Percentiles rank a stretch among this genome's conserved stretches.
phyloP scores from a whole-genome alignment of 1,140 invertebrate genomes.

The Listronotus bonariensis region DNA sequence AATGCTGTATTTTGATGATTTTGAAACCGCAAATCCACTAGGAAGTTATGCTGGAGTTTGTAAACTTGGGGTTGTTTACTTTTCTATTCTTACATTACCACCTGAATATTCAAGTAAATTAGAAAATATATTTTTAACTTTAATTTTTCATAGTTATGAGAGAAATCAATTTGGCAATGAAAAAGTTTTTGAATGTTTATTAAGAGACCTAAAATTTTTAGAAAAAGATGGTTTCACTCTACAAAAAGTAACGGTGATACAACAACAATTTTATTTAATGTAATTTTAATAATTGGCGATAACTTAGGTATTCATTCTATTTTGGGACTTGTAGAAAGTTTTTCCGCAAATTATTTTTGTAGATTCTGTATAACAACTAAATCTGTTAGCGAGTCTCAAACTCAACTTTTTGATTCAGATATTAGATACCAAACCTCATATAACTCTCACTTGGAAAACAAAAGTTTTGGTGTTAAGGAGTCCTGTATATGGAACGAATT shows the following conservation, averaged over 20 bases:
- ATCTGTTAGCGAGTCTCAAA: constrained; percentile 8
- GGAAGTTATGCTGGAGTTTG: constrained; percentile 6
- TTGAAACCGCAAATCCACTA: constrained; percentile 6
- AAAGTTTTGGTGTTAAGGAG: background rate
- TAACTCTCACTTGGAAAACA: background rate
- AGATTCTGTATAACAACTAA: constrained; percentile 10
- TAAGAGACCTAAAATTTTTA: constrained; percentile 1
- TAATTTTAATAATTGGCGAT: constrained; percentile 1
- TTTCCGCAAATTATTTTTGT: constrained; percentile 21
- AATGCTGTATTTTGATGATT: constrained; percentile 4
- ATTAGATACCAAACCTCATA: background rate
- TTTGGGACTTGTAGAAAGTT: constrained; percentile 12
- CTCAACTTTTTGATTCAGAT: constrained; percentile 7
- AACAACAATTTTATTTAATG: constrained; percentile 1
- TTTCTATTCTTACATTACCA: background rate
- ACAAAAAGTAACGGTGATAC: background rate
- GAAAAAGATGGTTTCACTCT: background rate
- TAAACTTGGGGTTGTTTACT: background rate
- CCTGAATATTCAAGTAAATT: constrained; percentile 2
- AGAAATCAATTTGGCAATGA: constrained; percentile 1
- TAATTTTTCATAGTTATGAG: constrained; percentile 1
- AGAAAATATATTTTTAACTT: constrained; percentile 7
- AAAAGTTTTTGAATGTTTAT: background rate
- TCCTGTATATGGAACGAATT: constrained; percentile 3
- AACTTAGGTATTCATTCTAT: constrained; percentile 9